Evolutionary conservation across 2,797 vertebrate genomes (phyloP).

Genomic region (Sorex maritimensis): DNA sequence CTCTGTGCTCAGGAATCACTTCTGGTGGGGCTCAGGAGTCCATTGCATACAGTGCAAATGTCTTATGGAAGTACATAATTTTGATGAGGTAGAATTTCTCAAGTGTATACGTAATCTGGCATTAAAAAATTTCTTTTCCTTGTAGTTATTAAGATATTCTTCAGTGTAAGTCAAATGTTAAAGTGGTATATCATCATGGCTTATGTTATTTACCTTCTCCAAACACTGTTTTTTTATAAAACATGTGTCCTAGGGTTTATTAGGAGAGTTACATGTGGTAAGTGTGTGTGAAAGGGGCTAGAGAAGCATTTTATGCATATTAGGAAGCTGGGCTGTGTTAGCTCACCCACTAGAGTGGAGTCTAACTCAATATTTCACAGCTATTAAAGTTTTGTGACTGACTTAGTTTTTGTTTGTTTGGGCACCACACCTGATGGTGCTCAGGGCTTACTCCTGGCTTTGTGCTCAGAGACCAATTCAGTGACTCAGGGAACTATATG

Average conservation of each 20-base stretch:
- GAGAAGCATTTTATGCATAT: conserved; percentile 20
- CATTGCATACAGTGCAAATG: too few relatives aligned
- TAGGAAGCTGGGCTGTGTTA: background rate
- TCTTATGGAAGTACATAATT: background rate
- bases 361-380: conserved; percentile 3
- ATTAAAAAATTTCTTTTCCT: conserved; percentile 10
- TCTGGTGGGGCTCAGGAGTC: too few relatives aligned
- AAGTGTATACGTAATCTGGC: background rate
- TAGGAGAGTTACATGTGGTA: background rate
- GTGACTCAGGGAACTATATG: too few relatives aligned
- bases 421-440: too few relatives aligned
- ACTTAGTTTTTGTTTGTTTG: conserved; percentile 46
- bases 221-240: conserved; percentile 44
- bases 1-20: too few relatives aligned
- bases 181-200: background rate
- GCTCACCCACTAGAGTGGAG: background rate
- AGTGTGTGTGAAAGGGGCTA: conserved; percentile 19
- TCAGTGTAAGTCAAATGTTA: conserved; percentile 18
- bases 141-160: conserved; percentile 8
- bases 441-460: too few relatives aligned
- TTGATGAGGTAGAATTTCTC: conserved; percentile 27
- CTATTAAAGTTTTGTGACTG: conserved; percentile 19
- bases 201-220: conserved; percentile 23
- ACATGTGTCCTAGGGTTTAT: background rate
- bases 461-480: too few relatives aligned